Evolutionary conservation across 1,140 invertebrate species (phyloP), one percentile per base, ranked within the genome.

Genomic region (Acromyrmex echinatior): DNA sequence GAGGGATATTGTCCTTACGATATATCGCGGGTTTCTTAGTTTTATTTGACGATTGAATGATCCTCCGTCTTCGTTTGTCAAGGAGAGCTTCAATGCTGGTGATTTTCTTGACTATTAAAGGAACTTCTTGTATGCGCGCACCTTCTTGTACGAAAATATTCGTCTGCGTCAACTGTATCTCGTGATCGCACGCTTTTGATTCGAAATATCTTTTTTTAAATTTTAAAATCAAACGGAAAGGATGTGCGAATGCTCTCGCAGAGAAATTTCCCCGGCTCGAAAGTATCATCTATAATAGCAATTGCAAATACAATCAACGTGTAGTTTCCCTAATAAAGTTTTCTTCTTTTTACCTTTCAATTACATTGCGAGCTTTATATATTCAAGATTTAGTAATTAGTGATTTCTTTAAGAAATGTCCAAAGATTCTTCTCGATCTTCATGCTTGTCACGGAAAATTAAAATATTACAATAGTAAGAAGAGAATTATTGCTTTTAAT

Each of bases 131-230:
- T 56, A 98, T 97, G 58, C 96, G 95, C 2, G 95, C 92, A 31
- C 97, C 97, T 93, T 97, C 97, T 94, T 98, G 97, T 39, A 97
- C 92, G 53, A 98, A 93, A 53, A 97, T 96, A 14, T 96, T 96
- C n/a, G 96, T 96, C 56, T 95, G 94, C 14, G 91, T 87, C 56
- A 94, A 65, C 39, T 86, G 80, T 25, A 80, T 21, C 6, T 18
- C 25, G 51, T 76, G 25, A 21, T 82, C 28, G 39, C 79, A 76
- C 9, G 63, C 68, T 28, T 81, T 89, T 10, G 88, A 91, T 35
- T 89, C 90, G 21, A 93, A 90, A 65, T 88, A 92, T 89, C 87
- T 87, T 82, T 73, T 87, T 16, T 39, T 65, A 28, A 88, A 63
- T 77, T 91, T 90, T 28, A n/a, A 80, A 7, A 79, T 49, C 14